Percentiles rank a stretch among this genome's conserved stretches.
Conservation (phyloP, 2,113 vertebrate species). For the Tachysurus fulvidraco region DNA sequence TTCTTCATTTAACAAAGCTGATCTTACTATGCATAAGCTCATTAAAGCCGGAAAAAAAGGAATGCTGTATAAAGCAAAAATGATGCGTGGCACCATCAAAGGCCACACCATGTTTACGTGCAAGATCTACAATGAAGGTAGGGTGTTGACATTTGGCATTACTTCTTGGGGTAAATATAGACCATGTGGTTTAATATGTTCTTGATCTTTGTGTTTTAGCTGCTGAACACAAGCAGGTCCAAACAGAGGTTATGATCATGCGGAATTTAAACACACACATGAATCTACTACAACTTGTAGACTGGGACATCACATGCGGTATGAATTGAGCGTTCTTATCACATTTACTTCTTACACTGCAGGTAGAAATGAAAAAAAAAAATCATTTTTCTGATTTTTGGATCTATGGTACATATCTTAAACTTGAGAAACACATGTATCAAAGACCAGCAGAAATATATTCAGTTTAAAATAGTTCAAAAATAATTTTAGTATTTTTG, state of each 20-base stretch:
- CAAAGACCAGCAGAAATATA: not conserved
- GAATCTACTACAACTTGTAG: conserved; percentile 40
- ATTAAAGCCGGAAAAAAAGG: conserved; percentile 55
- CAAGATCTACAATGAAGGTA: conserved; percentile 53
- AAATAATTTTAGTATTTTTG: not conserved
- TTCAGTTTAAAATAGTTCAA: not conserved
- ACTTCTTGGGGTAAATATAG: not conserved
- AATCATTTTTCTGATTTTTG: not conserved
- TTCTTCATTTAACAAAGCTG: conserved; percentile 46
- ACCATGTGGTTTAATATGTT: not conserved
- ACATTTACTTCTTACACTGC: not conserved
- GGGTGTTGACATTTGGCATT: not conserved
- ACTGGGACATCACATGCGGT: conserved; percentile 24
- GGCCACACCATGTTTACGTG: conserved; percentile 54
- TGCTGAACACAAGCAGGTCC: conserved; percentile 15
- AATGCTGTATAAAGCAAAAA: conserved; percentile 53
- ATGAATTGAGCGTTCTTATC: not conserved
- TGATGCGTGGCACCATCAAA: conserved; percentile 51
- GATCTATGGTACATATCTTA: not conserved
- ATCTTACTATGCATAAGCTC: conserved; percentile 50
- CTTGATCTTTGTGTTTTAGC: conserved; percentile 5
- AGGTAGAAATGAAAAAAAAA: not conserved
- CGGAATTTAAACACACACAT: conserved; percentile 45
- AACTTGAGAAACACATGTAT: not conserved
- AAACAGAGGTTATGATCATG: conserved; percentile 49